phyloP scores from a whole-genome alignment of 2,797 vertebrate species.

The Oreortyx pictus region DNA sequence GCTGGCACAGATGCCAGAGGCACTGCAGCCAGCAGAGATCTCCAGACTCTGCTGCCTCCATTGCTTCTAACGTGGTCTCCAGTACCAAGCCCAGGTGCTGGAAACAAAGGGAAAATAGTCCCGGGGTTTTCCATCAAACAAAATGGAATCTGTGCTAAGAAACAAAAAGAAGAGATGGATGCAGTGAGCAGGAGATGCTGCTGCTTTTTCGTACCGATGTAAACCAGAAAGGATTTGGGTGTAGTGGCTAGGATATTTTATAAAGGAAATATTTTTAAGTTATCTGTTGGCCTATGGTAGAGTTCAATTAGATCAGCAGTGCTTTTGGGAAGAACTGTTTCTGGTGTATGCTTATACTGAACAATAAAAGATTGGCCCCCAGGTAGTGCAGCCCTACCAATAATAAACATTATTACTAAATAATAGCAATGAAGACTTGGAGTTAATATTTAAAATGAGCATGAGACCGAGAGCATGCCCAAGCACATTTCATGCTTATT shows the following conservation, averaged over 20 bases:
- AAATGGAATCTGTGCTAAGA: not conserved
- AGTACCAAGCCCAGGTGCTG: not conserved
- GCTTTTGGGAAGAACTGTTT: conserved; percentile 21
- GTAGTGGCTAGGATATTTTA: not conserved
- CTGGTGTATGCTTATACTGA: not conserved
- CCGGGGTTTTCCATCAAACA: not conserved
- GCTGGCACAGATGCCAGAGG: not conserved
- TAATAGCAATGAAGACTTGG: conserved; percentile 32
- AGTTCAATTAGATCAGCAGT: conserved; percentile 30
- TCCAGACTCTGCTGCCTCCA: not conserved
- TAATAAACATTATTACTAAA: conserved; percentile 70
- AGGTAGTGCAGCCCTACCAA: conserved; percentile 42
- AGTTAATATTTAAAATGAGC: conserved; percentile 54
- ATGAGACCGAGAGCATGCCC: conserved; percentile 48
- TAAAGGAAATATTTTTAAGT: not conserved
- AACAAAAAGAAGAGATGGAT: not conserved
- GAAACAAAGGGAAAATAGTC: not conserved
- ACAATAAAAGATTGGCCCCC: conserved; percentile 54
- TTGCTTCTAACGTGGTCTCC: not conserved
- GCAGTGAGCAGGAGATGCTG: not conserved
- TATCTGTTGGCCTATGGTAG: conserved; percentile 34
- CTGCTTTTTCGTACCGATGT: not conserved
- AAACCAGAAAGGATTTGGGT: not conserved
- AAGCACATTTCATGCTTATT: conserved; percentile 58
- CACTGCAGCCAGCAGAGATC: not conserved